These are phyloP conservation scores for Dendroctonus ponderosae DNA, from an alignment of 1,140 invertebrate genomes.

Conservation along the genomic window DNA sequence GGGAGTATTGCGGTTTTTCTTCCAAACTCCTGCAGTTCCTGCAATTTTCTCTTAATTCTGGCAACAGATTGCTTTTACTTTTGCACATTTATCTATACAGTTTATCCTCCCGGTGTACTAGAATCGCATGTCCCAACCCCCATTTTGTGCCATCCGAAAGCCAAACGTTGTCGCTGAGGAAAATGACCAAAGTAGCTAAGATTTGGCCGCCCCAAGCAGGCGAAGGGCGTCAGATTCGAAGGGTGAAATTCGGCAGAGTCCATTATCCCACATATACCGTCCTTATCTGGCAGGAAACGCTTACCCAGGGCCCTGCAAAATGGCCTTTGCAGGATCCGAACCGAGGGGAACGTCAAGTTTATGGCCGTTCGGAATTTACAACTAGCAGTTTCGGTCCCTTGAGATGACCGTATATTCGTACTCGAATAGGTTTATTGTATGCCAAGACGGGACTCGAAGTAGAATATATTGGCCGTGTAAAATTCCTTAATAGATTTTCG, in stretches of 20 bases:
- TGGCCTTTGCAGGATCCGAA: conserved; percentile 28
- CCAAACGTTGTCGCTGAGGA: too few species aligned
- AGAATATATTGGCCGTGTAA: conserved; percentile 30
- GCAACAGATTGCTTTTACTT: too few species aligned
- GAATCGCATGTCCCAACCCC: too few species aligned
- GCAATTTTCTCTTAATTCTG: too few species aligned
- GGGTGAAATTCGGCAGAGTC: conserved; percentile 8
- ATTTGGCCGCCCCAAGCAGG: not conserved
- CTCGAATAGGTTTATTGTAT: conserved; percentile 27
- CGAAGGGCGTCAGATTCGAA: conserved; percentile 8
- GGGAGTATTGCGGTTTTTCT: too few species aligned
- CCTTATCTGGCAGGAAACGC: conserved; percentile 25
- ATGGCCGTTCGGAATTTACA: conserved; percentile 31
- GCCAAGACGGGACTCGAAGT: conserved; percentile 17
- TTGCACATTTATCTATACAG: too few species aligned
- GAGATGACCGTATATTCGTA: conserved; percentile 30
- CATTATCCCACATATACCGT: conserved; percentile 20
- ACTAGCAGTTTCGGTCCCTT: conserved; percentile 26
- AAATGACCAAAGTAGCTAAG: too few species aligned
- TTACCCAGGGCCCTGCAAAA: conserved; percentile 17
- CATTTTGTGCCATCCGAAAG: too few species aligned
- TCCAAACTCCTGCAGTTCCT: too few species aligned
- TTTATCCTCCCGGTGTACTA: too few species aligned
- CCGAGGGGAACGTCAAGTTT: conserved; percentile 28
- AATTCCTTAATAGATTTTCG: conserved; percentile 29